phyloP scores from a whole-genome alignment of 2,888 invertebrate genomes.

The Esperia sulphurella region DNA sequence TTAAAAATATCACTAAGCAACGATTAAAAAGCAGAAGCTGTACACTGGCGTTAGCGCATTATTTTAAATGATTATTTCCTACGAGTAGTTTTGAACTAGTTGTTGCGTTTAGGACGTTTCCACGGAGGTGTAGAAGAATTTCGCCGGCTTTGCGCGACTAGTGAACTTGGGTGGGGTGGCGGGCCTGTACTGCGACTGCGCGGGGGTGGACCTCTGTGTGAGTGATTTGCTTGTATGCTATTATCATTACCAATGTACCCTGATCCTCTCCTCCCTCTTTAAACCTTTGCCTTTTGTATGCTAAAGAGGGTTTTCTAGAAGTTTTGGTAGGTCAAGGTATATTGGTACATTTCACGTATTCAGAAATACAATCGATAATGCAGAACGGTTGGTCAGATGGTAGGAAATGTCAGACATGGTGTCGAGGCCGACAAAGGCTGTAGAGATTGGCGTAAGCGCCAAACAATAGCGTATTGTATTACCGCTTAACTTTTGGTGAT shows the following conservation, averaged over 20 bases:
- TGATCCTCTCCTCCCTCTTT: slow-evolving; percentile 41
- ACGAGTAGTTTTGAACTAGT: slow-evolving; percentile 40
- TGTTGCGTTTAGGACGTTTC: slow-evolving; percentile 68
- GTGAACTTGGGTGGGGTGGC: slow-evolving; percentile 54
- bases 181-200: slow-evolving; percentile 52
- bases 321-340: slow-evolving; percentile 30
- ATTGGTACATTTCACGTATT: slow-evolving; percentile 43
- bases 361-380: slow-evolving; percentile 73
- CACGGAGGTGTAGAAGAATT: slow-evolving; percentile 68
- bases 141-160: slow-evolving; percentile 64
- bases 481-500: neutral
- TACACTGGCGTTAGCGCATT: slow-evolving; percentile 27
- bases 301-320: neutral
- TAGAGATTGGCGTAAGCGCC: slow-evolving; percentile 39
- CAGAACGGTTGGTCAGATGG: slow-evolving; percentile 50
- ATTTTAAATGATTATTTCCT: slow-evolving; percentile 27
- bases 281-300: neutral
- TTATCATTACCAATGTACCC: slow-evolving; percentile 34
- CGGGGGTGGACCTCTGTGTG: slow-evolving; percentile 53
- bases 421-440: slow-evolving; percentile 50
- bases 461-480: slow-evolving; percentile 15
- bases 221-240: slow-evolving; percentile 56
- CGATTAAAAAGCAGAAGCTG: slow-evolving; percentile 49
- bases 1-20: slow-evolving; percentile 46
- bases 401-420: slow-evolving; percentile 71